Base-by-base conservation (phyloP, 1,140 invertebrate genomes). In the Palaemon carinicauda region DNA sequence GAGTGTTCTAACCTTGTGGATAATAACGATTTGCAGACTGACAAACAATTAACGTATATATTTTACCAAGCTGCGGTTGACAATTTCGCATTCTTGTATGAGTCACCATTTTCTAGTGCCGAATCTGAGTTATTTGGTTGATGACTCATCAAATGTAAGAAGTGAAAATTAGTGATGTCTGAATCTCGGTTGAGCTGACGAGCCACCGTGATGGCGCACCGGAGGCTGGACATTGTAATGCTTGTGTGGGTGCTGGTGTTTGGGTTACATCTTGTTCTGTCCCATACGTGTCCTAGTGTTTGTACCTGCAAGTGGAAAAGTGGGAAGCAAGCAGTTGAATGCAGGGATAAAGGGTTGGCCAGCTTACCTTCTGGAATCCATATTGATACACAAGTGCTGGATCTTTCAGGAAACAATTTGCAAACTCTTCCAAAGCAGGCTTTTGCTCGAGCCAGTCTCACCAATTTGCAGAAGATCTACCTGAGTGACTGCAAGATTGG, bases 251-350 rank as follows among this genome's bases (percentile, higher is more conserved):
- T 71, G 33, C 21, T 73, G 75, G 60, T 74, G 51, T 17, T 53
- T 3, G n/a, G 78, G 50, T 41, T 54, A 21, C 7, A 80, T 33
- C 56, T 78, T 27, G 27, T 29, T 15, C 27, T 79, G 21, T 52
- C 74, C 84, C 24, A 52, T 41, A 14, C 65, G 17, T 97, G 96
- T 90, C 96, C 96, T 1, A 90, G 92, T 2, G 93, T 94, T 53
- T 97, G 97, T 91, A 92, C 93, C n/a, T 97, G 97, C 92, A 97
- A 96, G 90, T 97, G 96, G 96, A 97, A 97, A 91, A 95, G 95
- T 90, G 96, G 96, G 3, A 97, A 97, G 91, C 95, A 96, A 90
- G 96, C 95, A 86, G 96, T 97, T 4, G 96, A 97, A 90, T 97
- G 96, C 91, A 93, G 94, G 15, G 94, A 95, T 77, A 94, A 95